A percentile compares a stretch with the other conserved stretches of the same genome.
These are phyloP conservation scores for Blastomussa wellsi DNA, from an alignment of 92 coral and sea anemone genomes.

Conservation along the genomic window DNA sequence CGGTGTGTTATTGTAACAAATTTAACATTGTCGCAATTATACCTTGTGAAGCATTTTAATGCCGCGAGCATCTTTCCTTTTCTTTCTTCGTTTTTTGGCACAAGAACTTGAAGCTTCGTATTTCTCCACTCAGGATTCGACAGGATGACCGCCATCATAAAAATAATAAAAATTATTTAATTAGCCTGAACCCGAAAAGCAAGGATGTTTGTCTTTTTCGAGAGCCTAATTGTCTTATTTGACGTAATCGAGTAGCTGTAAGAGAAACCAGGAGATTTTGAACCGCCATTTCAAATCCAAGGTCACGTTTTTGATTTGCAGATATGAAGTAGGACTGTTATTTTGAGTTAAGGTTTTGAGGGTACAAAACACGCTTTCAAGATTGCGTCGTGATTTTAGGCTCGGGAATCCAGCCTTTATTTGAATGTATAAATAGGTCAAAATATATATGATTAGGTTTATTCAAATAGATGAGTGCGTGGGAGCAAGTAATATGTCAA, in stretches of 20 bases:
- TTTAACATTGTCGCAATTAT: neutral
- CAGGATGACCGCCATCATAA: neutral
- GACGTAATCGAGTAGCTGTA: neutral
- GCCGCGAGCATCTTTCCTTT: neutral
- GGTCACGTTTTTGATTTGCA: neutral
- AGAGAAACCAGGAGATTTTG: neutral
- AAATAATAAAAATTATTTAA: neutral
- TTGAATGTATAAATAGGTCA: neutral
- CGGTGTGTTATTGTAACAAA: neutral
- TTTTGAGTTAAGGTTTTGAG: neutral
- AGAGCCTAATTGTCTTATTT: slow-evolving; percentile 12
- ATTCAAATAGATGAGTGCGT: neutral
- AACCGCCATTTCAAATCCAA: neutral
- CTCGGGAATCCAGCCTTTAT: neutral
- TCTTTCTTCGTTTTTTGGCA: neutral
- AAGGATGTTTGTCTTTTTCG: slow-evolving; percentile 9
- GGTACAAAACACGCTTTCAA: neutral
- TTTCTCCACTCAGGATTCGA: neutral
- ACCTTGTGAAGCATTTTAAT: neutral
- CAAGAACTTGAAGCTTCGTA: neutral
- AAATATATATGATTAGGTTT: neutral
- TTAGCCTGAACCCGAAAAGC: slow-evolving; percentile 4
- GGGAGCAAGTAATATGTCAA: neutral
- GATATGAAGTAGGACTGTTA: neutral
- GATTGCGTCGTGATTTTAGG: neutral